These are phyloP conservation scores for Anthopleura xanthogrammica DNA, from an alignment of 92 coral and sea anemone species.

Conservation along the genomic window DNA sequence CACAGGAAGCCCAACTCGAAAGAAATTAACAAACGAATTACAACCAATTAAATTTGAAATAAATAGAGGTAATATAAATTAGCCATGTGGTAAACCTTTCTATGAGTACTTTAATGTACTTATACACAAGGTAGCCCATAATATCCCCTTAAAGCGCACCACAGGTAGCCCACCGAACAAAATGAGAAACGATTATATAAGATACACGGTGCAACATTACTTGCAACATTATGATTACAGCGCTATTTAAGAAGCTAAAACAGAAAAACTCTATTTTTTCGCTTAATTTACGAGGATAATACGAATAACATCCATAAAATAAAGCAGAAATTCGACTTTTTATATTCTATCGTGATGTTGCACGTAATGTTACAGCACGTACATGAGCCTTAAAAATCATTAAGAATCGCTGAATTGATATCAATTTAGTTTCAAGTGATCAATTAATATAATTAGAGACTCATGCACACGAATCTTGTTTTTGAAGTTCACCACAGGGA, in stretches of 20 bases:
- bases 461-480: too few relatives aligned
- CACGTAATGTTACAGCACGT: too few relatives aligned
- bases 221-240: too few relatives aligned
- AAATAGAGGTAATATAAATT: neutral
- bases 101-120: neutral
- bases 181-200: neutral
- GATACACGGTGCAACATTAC: too few relatives aligned
- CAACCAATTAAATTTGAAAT: neutral
- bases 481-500: neutral
- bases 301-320: too few relatives aligned
- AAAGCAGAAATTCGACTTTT: too few relatives aligned
- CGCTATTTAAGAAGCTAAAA: too few relatives aligned
- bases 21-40: neutral
- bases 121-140: neutral
- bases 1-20: slow-evolving; percentile 15
- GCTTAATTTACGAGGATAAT: too few relatives aligned
- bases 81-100: too few relatives aligned
- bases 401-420: neutral
- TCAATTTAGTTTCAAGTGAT: neutral
- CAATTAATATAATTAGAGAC: too few relatives aligned
- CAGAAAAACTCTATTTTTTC: too few relatives aligned
- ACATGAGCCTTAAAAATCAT: neutral
- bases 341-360: too few relatives aligned
- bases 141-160: neutral
- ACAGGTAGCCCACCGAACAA: neutral